Base-by-base conservation (phyloP, 2,888 invertebrate species). In the Coelinius sp. region DNA sequence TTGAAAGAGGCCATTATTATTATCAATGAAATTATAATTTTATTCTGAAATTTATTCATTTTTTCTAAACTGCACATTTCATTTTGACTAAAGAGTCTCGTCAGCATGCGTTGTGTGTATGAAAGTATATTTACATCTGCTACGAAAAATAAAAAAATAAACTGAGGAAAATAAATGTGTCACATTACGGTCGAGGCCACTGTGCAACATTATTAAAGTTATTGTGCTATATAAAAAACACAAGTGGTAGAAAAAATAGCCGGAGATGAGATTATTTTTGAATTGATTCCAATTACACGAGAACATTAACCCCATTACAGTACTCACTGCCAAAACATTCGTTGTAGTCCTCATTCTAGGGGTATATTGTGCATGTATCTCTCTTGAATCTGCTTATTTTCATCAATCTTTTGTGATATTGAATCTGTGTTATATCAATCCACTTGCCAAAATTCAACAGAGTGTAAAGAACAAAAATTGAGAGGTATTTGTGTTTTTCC, bases 1-100 rank as follows among this genome's bases (percentile, higher is more conserved):
- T 46, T 41, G 14, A 20, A 41, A 41, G 63, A 70, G 70, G 44
- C 35, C 64, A 70, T 27, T 53, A 44, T 38, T 7, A 27, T 12
- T 22, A 14, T 46, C 3, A 41, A 62, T 31, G 17, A 46, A 67
- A 69, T 66, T 49, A 25, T 31, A 22, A 27, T 3, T 46, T 12
- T 17, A 62, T 25, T 31, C 59, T 7, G 14, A 2, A 14, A 68
- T 68, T 14, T 41, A 27, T 41, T 4, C 12, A 20, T 59, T 68
- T 17, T 68, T 59, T 25, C 12, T 22, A 41, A 7, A 7, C 10
- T 44, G 6, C 25, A 25, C 62, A 59, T 6, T 35, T 25, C n/a
- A 14, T 20, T 31, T 59, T 24, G 8, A 53, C 5, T 20, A 31
- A 10, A 35, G n/a, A 27, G 20, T 35, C 59, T 31, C 14, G 35